Evolutionary conservation across 2,113 vertebrate species (phyloP).

Genomic region (Coturnix japonica): DNA sequence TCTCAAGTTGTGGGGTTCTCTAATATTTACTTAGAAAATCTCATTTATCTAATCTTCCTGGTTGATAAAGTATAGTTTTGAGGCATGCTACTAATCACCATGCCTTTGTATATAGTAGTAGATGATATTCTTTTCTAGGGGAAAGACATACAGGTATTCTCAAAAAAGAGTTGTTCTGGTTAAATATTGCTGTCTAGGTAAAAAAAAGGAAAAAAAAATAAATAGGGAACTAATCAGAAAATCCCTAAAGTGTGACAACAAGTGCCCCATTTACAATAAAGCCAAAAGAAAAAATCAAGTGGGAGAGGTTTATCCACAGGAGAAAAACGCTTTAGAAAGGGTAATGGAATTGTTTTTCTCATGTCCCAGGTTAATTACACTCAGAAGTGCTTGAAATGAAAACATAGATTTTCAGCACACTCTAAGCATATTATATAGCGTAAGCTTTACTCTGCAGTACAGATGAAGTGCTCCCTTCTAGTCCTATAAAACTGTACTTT

Average conservation of each 20-base stretch:
- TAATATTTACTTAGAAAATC: not conserved
- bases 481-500: constrained; percentile 37
- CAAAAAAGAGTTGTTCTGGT: constrained; percentile 3
- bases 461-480: constrained; percentile 35
- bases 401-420: constrained; percentile 68
- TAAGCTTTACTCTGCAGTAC: constrained; percentile 54
- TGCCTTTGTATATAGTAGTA: not conserved
- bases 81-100: not conserved
- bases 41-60: not conserved
- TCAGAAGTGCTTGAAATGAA: constrained; percentile 75
- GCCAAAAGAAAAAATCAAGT: constrained; percentile 57
- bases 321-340: constrained; percentile 69
- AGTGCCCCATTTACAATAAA: constrained; percentile 63
- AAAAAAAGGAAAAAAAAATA: constrained; percentile 31
- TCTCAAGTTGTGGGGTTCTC: not conserved
- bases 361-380: constrained; percentile 77
- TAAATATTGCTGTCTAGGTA: constrained; percentile 24
- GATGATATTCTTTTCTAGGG: not conserved
- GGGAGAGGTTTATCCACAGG: constrained; percentile 69
- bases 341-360: constrained; percentile 74
- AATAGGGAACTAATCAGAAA: constrained; percentile 27
- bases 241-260: constrained; percentile 27
- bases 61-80: not conserved
- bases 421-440: constrained; percentile 53
- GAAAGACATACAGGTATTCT: not conserved